Percentiles rank a stretch among this genome's conserved stretches.
Evolutionary conservation across 2,113 vertebrate genomes (phyloP).

Genomic region (Sisor rabdophorus): DNA sequence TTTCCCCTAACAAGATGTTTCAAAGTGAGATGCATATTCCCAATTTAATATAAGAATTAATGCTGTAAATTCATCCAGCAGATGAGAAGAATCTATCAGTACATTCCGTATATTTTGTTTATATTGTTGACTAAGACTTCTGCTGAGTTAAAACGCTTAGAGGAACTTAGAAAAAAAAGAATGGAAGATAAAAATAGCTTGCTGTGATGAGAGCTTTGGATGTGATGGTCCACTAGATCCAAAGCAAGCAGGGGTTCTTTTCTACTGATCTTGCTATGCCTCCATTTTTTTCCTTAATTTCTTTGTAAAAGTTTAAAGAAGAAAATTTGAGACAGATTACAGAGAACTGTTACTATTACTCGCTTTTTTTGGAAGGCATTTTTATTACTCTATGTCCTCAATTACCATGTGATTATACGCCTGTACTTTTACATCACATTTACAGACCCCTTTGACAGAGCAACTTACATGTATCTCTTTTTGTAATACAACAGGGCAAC

Average conservation of each 20-base stretch:
- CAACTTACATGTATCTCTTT: no score
- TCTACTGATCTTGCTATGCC: neutral
- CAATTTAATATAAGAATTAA: constrained; percentile 35
- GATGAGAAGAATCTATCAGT: constrained; percentile 20
- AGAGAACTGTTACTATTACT: neutral
- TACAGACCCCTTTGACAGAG: no score
- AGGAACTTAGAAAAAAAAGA: neutral
- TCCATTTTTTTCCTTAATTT: neutral
- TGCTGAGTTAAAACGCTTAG: neutral
- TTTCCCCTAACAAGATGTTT: constrained; percentile 41
- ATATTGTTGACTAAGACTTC: neutral
- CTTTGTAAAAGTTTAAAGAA: neutral
- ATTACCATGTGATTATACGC: neutral
- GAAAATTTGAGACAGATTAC: neutral
- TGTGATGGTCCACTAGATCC: neutral
- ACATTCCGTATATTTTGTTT: constrained; percentile 19
- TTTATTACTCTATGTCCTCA: neutral
- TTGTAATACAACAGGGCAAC: no score
- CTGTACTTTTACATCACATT: no score
- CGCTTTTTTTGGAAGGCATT: neutral
- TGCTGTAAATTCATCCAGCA: constrained; percentile 2
- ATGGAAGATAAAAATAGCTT: neutral
- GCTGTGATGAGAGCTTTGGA: neutral
- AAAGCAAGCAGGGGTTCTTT: neutral
- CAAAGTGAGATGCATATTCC: constrained; percentile 36